Evolutionary conservation across 2,113 vertebrate genomes (phyloP), one percentile per base, ranked within the genome.

Genomic region (Ia io): DNA sequence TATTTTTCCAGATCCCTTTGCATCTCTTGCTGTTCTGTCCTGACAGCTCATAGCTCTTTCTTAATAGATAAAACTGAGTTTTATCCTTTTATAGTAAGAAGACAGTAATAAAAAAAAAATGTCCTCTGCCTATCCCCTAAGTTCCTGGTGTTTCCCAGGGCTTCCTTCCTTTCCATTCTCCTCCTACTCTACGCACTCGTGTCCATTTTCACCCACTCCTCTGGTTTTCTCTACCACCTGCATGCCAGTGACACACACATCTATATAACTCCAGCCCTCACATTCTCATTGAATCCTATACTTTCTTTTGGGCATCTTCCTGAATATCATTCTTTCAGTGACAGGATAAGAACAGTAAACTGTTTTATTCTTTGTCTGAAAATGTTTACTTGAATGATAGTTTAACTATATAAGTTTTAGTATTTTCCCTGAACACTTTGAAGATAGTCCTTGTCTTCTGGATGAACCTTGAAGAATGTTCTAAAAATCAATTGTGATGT

Each of bases 301-400:
- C 16, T 91, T 94, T 23, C 40, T 73, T 18, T 80, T 80, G 83
- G 74, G 44, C 37, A 74, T 87, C 56, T 91, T 82, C 44, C 74
- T 44, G 42, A 94, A 51, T 84, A 71, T 42, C 40, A 61, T 79
- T 44, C 65, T 91, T 74, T 53, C 44, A 80, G 53, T 74, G 37
- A 80, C 53, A 95, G 23, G 35, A 53, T 67, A 74, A 91, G 56
- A 65, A 4, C 82, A 37, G 56, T 91, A 80, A 87, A 67, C 56
- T 86, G 22, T 74, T 80, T 74, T 80, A 87, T 73, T 86, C 73
- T 91, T 91, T 82, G 30, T 73, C 53, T 91, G 65, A 56, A 87
- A 74, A 73, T 80, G 7, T 51, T 44, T 91, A 65, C 32, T 87
- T 87, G 47, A 87, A 74, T 74, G 76, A 47, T 65, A 56, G 53